These are phyloP conservation scores for Sarcophaga subvicina DNA, from an alignment of 2,888 invertebrate species.

Conservation along the genomic window DNA sequence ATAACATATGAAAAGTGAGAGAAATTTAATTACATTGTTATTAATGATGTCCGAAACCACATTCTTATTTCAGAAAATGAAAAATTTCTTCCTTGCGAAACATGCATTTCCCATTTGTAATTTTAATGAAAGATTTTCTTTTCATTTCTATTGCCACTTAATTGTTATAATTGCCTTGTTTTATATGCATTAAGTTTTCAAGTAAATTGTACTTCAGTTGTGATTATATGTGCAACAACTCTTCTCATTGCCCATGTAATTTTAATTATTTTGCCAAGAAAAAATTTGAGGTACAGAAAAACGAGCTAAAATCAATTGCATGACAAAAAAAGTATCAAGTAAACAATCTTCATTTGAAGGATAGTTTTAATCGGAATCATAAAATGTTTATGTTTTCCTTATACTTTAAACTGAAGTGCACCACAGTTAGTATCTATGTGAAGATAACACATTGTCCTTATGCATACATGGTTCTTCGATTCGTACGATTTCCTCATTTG, in stretches of 20 bases:
- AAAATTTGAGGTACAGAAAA: neutral
- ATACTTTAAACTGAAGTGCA: too few species aligned
- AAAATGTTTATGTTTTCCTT: too few species aligned
- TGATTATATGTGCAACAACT: neutral
- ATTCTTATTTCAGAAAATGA: neutral
- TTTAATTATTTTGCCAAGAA: neutral
- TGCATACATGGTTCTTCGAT: too few species aligned
- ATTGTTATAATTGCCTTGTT: too few species aligned
- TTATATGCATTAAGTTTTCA: constrained; percentile 16
- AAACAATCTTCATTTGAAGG: too few species aligned
- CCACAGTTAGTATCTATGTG: too few species aligned
- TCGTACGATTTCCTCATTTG: too few species aligned
- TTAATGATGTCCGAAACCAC: constrained; percentile 36
- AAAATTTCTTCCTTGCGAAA: too few species aligned
- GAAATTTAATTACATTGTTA: constrained; percentile 44
- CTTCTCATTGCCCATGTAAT: constrained; percentile 10
- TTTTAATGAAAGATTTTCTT: constrained; percentile 19
- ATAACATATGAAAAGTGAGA: neutral
- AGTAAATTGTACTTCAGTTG: constrained; percentile 3
- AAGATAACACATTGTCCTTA: too few species aligned
- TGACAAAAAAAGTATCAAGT: too few species aligned
- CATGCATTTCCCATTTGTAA: too few species aligned
- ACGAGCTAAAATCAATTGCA: neutral
- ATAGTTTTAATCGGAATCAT: too few species aligned
- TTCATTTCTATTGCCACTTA: neutral